Evolutionary conservation across 1,140 invertebrate species (phyloP).

Genomic region (Thaumetopoea pityocampa): DNA sequence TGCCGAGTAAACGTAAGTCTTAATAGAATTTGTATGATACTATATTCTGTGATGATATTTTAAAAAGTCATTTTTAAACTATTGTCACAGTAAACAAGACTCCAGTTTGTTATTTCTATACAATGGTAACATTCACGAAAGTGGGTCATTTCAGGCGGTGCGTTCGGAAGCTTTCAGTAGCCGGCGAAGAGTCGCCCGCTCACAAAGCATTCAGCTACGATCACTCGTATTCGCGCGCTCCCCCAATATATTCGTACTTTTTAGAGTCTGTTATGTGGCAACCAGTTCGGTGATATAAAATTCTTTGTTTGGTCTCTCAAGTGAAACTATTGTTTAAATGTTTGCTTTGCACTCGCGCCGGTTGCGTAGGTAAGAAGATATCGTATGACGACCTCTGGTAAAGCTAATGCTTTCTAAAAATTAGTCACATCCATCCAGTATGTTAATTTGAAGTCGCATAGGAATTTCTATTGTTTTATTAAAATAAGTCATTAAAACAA

Average conservation of each 20-base stretch:
- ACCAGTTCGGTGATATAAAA: conserved; percentile 26
- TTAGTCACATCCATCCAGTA: no score
- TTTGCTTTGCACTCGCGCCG: conserved; percentile 51
- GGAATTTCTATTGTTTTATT: not conserved
- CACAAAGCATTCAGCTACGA: conserved; percentile 5
- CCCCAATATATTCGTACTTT: conserved; percentile 7
- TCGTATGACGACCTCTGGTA: conserved; percentile 6
- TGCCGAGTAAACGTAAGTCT: no score
- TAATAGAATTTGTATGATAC: no score
- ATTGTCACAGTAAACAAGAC: not conserved
- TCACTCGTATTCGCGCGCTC: conserved; percentile 1
- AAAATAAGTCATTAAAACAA: not conserved
- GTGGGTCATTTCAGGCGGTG: conserved; percentile 22
- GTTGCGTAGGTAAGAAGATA: conserved; percentile 53
- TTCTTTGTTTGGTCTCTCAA: conserved; percentile 29
- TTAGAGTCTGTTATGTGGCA: conserved; percentile 19
- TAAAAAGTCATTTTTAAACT: not conserved
- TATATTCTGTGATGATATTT: conserved; percentile 1
- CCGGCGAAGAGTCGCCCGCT: conserved; percentile 30
- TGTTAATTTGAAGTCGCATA: no score
- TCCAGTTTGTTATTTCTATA: no score
- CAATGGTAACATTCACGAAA: conserved; percentile 40
- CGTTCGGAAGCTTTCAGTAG: conserved; percentile 33
- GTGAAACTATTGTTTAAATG: conserved; percentile 48
- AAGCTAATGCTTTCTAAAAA: conserved; percentile 14